A percentile compares a stretch with the other conserved stretches of the same genome.
phyloP scores from a whole-genome alignment of 2,888 invertebrate species.

The Agrochola litura region DNA sequence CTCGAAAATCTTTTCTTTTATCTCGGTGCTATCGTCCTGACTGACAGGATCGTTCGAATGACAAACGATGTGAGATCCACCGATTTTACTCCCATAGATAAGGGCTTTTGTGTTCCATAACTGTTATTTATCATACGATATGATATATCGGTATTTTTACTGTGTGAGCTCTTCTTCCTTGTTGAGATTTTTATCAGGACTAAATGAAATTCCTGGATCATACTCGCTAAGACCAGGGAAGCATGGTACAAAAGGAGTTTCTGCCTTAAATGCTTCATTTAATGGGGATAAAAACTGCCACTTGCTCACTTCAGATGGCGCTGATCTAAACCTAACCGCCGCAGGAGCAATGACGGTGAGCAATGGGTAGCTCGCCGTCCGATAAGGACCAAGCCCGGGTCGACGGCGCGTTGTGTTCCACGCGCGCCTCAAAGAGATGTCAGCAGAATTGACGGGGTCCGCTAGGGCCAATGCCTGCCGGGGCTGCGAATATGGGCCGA shows the following conservation, averaged over 20 bases:
- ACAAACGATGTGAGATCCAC: slow-evolving; percentile 58
- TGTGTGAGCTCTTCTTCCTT: slow-evolving; percentile 3
- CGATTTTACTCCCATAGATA: slow-evolving; percentile 33
- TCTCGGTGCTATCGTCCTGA: slow-evolving; percentile 48
- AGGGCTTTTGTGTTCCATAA: slow-evolving; percentile 50
- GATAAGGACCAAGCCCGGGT: too few species aligned
- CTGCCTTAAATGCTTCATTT: too few species aligned
- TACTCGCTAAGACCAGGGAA: not conserved
- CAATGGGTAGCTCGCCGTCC: too few species aligned
- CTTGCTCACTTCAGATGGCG: too few species aligned
- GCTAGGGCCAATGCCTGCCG: too few species aligned
- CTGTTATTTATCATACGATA: slow-evolving; percentile 34
- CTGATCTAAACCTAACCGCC: too few species aligned
- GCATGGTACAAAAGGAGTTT: not conserved
- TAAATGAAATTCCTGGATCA: not conserved
- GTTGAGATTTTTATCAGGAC: slow-evolving; percentile 10
- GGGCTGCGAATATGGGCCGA: too few species aligned
- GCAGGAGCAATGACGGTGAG: too few species aligned
- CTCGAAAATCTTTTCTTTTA: slow-evolving; percentile 40
- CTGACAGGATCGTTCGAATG: slow-evolving; percentile 64
- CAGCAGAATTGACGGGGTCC: too few species aligned
- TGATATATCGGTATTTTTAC: slow-evolving; percentile 33
- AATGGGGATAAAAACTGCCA: too few species aligned
- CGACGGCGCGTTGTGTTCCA: too few species aligned
- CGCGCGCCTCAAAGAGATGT: too few species aligned